Evolutionary conservation across 2,888 invertebrate species (phyloP).

Genomic region (Cryptosula pallasiana): DNA sequence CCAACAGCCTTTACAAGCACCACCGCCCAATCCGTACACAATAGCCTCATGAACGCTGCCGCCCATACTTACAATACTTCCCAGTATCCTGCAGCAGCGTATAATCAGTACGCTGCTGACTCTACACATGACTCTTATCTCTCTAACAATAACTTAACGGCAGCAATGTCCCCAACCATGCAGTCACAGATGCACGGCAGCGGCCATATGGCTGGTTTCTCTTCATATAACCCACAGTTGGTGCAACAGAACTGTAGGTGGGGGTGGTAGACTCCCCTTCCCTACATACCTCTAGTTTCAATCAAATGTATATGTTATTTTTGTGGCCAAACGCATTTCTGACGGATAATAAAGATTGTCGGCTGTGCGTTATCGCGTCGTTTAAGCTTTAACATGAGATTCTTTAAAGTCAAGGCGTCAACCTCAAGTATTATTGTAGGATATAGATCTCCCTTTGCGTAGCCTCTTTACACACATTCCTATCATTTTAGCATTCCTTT

Average conservation of each 20-base stretch:
- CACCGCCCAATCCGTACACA: constrained; percentile 8
- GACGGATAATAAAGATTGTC: too few species aligned
- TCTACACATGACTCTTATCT: constrained; percentile 3
- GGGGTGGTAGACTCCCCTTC: neutral
- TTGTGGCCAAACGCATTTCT: too few species aligned
- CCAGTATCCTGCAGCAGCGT: neutral
- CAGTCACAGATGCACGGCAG: constrained; percentile 2
- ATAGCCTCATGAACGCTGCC: constrained; percentile 17
- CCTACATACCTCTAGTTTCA: neutral
- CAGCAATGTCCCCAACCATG: constrained; percentile 17
- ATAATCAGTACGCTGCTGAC: neutral
- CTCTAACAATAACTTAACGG: constrained; percentile 15
- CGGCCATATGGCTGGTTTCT: constrained; percentile 10
- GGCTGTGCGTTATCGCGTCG: too few species aligned
- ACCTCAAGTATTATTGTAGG: too few species aligned
- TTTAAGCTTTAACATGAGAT: too few species aligned
- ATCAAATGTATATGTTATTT: constrained; percentile 3
- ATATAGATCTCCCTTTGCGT: too few species aligned
- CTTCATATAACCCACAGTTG: constrained; percentile 13
- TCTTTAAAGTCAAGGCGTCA: too few species aligned
- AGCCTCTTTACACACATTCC: too few species aligned
- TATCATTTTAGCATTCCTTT: too few species aligned
- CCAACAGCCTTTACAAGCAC: constrained; percentile 18
- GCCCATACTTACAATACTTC: neutral
- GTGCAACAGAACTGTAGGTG: constrained; percentile 19